Evolutionary conservation across 2,113 vertebrate species (phyloP), one percentile per base, ranked within the genome.

Genomic region (Clupea harengus): DNA sequence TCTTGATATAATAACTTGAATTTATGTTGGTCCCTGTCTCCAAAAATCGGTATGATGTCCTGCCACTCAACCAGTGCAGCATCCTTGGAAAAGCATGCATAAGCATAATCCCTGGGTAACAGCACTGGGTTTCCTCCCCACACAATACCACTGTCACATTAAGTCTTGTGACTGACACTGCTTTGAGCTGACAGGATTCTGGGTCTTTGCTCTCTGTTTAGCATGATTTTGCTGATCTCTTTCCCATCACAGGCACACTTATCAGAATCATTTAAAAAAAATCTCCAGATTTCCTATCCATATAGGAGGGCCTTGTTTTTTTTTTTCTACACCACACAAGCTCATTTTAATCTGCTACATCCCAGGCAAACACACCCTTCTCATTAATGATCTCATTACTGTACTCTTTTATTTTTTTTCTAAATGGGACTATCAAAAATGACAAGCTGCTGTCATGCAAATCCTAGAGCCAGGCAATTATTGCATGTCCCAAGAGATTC

Each of bases 41-140:
- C 72, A 67, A 45, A 86, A 82, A 81, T 83, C 85, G 83, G 49
- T 46, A 80, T 87, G 3, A 87, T 87, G 83, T 87, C 86, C 87
- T 84, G 86, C 89, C 60, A 75, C 54, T 87, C 87, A 86, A 81
- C 50, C 83, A 82, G 81, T 82, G 49, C 72, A 87, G 84, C 84
- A 84, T 84, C 84, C 86, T 88, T 83, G 83, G 81, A 45, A 78
- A 87, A 60, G 82, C 84, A 83, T 45, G 52, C 28, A 78, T 78
- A 78, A 67, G 50, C 83, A 85, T 88, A 88, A 88, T 88, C 83
- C 86, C 81, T 84, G 39, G 83, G 83, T 52, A 82, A 86, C 82
- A 86, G 46, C 78, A n/a, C 78, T 72, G 67, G 86, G 85, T 85
- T 86, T 86, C 52, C 67, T 28, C 18, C 32, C 45, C 80, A 80